Percentiles rank a stretch among this genome's conserved stretches.
Conservation (phyloP, 2,888 invertebrate species). For the Caenorhabditis sulstoni region DNA sequence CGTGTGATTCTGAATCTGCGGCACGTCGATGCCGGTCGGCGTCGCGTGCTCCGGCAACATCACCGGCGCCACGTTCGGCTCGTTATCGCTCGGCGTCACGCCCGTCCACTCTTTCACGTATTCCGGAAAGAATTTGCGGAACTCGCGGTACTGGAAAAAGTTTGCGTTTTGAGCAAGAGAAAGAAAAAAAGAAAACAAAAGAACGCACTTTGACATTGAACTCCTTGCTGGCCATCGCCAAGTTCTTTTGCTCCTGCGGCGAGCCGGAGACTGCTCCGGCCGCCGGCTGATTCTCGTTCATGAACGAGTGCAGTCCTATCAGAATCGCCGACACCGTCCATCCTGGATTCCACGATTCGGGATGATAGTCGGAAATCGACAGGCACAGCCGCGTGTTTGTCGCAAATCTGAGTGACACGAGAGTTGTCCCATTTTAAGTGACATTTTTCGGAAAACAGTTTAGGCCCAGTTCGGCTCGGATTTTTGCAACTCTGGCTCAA, state of each 20-base stretch:
- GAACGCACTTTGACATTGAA: constrained; percentile 87
- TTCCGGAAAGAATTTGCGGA: constrained; percentile 56
- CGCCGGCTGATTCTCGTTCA: constrained; percentile 95
- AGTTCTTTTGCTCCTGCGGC: constrained; percentile 80
- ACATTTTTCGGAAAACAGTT: no score
- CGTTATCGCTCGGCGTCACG: constrained; percentile 13
- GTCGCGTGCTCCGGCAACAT: constrained; percentile 44
- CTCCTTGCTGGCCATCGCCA: constrained; percentile 85
- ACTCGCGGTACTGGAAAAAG: constrained; percentile 41
- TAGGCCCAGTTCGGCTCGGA: no score
- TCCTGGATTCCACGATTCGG: constrained; percentile 99
- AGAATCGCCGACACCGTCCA: constrained; percentile 97
- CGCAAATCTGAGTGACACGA: constrained; percentile 56
- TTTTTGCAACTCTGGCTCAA: no score
- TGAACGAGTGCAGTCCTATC: constrained; percentile 79
- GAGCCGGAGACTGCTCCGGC: constrained; percentile 87
- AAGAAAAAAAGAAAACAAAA: no score
- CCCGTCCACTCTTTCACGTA: constrained; percentile 46
- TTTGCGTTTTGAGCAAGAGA: no score
- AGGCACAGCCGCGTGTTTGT: constrained; percentile 86
- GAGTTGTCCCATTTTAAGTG: no score
- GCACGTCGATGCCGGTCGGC: constrained; percentile 18
- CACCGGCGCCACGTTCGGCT: constrained; percentile 32
- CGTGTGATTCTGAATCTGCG: constrained; percentile 1
- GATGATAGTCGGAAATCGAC: constrained; percentile 95